These are phyloP conservation scores for Tigriopus japonicus DNA, from an alignment of 1,140 invertebrate genomes.

Conservation along the genomic window DNA sequence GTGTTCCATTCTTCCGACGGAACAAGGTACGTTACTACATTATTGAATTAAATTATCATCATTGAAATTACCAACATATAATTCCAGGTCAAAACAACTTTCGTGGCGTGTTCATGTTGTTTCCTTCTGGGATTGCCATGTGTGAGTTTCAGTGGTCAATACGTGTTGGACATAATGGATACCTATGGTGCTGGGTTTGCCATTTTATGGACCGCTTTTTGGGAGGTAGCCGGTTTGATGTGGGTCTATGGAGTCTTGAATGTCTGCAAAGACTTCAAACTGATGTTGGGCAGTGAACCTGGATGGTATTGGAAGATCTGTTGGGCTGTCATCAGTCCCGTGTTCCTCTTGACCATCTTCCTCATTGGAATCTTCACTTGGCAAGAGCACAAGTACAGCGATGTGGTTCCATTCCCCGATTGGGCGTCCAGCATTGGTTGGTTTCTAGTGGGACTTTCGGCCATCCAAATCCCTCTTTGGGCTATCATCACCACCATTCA, in stretches of 20 bases:
- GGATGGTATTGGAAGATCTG: not conserved
- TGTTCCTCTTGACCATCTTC: constrained; percentile 10
- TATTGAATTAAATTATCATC: no score
- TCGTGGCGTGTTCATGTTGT: constrained; percentile 43
- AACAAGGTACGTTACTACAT: constrained; percentile 31
- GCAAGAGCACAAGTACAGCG: not conserved
- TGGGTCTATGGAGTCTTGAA: constrained; percentile 29
- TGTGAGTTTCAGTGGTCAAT: constrained; percentile 41
- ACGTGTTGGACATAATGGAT: constrained; percentile 27
- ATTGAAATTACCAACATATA: no score
- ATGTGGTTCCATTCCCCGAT: constrained; percentile 7
- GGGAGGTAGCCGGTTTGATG: constrained; percentile 25
- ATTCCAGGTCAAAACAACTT: constrained; percentile 25
- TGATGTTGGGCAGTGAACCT: constrained; percentile 24
- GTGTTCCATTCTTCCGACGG: constrained; percentile 45
- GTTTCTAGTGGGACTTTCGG: constrained; percentile 9
- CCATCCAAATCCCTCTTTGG: constrained; percentile 9
- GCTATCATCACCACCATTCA: constrained; percentile 7
- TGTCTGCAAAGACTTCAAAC: constrained; percentile 27
- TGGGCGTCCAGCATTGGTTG: constrained; percentile 1
- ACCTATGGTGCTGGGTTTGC: constrained; percentile 20
- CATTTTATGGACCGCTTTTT: constrained; percentile 20
- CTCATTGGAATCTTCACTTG: constrained; percentile 7
- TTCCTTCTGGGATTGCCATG: constrained; percentile 53
- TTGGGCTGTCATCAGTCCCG: constrained; percentile 7